Percentiles rank a stretch among this genome's conserved stretches.
These are phyloP conservation scores for Graptemys geographica DNA, from an alignment of 2,797 vertebrate species.

Conservation along the genomic window DNA sequence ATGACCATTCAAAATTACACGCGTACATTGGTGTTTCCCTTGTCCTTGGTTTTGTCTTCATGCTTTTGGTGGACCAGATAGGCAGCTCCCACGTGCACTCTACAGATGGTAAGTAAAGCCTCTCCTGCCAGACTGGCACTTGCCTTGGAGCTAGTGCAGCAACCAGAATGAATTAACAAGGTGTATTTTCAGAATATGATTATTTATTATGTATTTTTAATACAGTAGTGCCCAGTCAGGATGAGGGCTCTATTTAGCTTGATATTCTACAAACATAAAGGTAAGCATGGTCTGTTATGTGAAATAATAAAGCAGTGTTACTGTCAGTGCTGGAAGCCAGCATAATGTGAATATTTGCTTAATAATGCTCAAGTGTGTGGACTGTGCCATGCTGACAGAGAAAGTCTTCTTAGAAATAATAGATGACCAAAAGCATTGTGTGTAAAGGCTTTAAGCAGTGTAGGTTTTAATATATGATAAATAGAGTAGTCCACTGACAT, in stretches of 20 bases:
- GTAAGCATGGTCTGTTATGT: neutral
- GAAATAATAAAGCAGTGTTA: neutral
- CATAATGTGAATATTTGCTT: neutral
- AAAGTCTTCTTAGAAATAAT: neutral
- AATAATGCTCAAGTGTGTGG: neutral
- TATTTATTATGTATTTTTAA: neutral
- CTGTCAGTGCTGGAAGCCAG: neutral
- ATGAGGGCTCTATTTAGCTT: neutral
- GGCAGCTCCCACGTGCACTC: conserved; percentile 94
- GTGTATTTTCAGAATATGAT: neutral
- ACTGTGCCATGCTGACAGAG: neutral
- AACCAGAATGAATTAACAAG: neutral
- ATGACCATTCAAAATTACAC: conserved; percentile 90
- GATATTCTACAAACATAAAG: neutral
- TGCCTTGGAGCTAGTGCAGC: neutral
- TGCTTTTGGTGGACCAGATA: conserved; percentile 98
- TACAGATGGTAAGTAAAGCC: conserved; percentile 87
- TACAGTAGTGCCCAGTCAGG: fast-evolving
- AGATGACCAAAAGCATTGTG: neutral
- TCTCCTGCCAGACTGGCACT: neutral
- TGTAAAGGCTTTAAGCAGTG: neutral
- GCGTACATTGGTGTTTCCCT: conserved; percentile 97
- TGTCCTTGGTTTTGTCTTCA: conserved; percentile 98
- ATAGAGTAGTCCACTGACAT: neutral
- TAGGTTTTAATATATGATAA: neutral